A percentile compares a stretch with the other conserved stretches of the same genome.
Conservation (phyloP, 2,113 vertebrate genomes). For the Pseudorhombus dupliciocellatus region DNA sequence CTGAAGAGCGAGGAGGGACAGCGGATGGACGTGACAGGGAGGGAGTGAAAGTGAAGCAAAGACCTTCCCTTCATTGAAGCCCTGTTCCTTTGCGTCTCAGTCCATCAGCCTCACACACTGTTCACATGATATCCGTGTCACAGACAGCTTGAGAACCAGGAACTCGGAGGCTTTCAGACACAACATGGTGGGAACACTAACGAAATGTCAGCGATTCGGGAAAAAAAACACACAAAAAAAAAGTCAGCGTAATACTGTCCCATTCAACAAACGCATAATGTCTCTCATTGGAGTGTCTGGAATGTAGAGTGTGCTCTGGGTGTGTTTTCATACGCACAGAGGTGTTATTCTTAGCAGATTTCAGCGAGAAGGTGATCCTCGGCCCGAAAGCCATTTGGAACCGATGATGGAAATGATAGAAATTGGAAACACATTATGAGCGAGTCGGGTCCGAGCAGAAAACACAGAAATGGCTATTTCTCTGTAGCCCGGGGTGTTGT, state of each 20-base stretch:
- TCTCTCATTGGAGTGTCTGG: constrained; percentile 65
- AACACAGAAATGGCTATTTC: constrained; percentile 39
- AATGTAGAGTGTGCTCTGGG: constrained; percentile 37
- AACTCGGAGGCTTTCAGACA: constrained; percentile 32
- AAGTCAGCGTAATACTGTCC: constrained; percentile 17
- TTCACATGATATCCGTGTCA: constrained; percentile 7
- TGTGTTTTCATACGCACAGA: constrained; percentile 65
- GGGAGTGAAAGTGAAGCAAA: constrained; percentile 17
- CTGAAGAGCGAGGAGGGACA: constrained; percentile 9
- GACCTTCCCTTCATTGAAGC: constrained; percentile 24
- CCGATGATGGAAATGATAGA: constrained; percentile 50
- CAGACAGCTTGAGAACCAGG: constrained; percentile 39
- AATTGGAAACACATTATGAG: constrained; percentile 68
- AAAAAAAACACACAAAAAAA: constrained; percentile 11
- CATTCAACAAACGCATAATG: constrained; percentile 58
- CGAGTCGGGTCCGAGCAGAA: constrained; percentile 28
- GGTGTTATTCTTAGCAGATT: constrained; percentile 60
- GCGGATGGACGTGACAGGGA: constrained; percentile 28
- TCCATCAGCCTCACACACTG: constrained; percentile 38
- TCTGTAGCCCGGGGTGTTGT: constrained; percentile 10
- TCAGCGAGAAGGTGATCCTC: constrained; percentile 44
- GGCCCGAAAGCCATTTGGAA: constrained; percentile 49
- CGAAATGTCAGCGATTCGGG: constrained; percentile 56
- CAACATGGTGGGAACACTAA: constrained; percentile 54
- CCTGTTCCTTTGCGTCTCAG: constrained; percentile 19